Percentiles rank a stretch among this genome's conserved stretches.
Evolutionary conservation across 2,113 vertebrate species (phyloP).

Genomic region (Solea senegalensis): DNA sequence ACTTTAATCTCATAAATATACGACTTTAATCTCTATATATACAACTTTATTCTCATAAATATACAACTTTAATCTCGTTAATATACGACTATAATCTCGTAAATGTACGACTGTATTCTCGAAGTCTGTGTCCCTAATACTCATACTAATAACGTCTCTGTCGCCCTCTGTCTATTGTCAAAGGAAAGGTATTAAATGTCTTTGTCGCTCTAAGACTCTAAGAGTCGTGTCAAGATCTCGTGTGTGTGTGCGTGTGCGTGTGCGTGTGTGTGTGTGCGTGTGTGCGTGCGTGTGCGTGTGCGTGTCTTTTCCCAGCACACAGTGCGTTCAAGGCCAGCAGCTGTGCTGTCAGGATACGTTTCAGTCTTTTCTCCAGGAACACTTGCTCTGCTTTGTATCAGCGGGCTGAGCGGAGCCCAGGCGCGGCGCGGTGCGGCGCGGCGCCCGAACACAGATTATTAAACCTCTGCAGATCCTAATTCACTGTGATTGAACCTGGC

Average conservation of each 20-base stretch:
- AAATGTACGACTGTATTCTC: no score
- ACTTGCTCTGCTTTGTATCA: slow-evolving; percentile 75
- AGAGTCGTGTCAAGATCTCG: slow-evolving; percentile 26
- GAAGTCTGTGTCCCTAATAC: no score
- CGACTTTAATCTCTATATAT: no score
- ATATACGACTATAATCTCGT: no score
- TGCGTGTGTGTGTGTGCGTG: slow-evolving; percentile 9
- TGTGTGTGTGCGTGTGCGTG: slow-evolving; percentile 7
- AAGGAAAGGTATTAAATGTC: slow-evolving; percentile 14
- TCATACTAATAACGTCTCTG: background rate
- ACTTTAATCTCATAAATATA: no score
- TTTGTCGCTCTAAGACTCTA: slow-evolving; percentile 6
- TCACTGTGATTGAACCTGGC: slow-evolving; percentile 60
- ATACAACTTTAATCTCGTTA: no score
- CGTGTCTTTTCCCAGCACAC: slow-evolving; percentile 46
- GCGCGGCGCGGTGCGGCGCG: slow-evolving; percentile 18
- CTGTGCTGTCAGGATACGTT: slow-evolving; percentile 69
- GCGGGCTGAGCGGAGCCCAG: slow-evolving; percentile 31
- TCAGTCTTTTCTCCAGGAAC: slow-evolving; percentile 61
- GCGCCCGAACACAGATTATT: slow-evolving; percentile 59
- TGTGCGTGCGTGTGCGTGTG: slow-evolving; percentile 24
- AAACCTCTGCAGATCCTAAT: slow-evolving; percentile 64
- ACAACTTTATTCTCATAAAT: no score
- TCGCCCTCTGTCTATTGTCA: background rate
- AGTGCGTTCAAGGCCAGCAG: slow-evolving; percentile 70